Evolutionary conservation across 2,113 vertebrate species (phyloP).

Genomic region (Murina feae): DNA sequence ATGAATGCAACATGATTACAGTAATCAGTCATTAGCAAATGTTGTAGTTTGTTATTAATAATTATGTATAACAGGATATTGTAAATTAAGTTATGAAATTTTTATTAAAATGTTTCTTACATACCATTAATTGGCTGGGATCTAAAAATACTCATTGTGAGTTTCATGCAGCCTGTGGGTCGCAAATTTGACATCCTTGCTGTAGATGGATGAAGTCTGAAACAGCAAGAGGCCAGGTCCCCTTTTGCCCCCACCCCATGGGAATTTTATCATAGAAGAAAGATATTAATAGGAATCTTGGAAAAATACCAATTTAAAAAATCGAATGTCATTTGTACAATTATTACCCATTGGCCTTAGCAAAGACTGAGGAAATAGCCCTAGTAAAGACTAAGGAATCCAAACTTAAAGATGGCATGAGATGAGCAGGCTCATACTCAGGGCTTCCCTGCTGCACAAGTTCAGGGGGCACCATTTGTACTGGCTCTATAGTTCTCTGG

Average conservation of each 20-base stretch:
- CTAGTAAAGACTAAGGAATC: neutral
- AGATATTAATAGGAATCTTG: neutral
- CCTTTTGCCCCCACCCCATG: neutral
- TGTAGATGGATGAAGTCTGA: neutral
- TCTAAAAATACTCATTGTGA: no score
- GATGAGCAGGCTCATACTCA: neutral
- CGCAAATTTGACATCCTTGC: no score
- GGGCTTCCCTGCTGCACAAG: neutral
- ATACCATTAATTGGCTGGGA: no score
- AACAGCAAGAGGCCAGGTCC: neutral
- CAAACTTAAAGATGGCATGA: neutral
- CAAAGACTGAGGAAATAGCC: neutral
- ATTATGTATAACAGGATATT: no score
- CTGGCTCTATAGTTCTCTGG: neutral
- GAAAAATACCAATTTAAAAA: neutral
- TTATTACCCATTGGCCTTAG: neutral
- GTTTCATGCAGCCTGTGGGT: fast-evolving
- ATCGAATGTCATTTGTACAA: neutral
- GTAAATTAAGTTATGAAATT: no score
- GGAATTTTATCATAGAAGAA: neutral
- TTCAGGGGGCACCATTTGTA: neutral
- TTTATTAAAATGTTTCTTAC: no score
- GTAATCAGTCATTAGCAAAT: no score
- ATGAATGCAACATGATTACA: no score
- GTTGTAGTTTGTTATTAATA: no score